phyloP scores from a whole-genome alignment of 2,113 vertebrate genomes.

The Tauraco erythrolophus region DNA sequence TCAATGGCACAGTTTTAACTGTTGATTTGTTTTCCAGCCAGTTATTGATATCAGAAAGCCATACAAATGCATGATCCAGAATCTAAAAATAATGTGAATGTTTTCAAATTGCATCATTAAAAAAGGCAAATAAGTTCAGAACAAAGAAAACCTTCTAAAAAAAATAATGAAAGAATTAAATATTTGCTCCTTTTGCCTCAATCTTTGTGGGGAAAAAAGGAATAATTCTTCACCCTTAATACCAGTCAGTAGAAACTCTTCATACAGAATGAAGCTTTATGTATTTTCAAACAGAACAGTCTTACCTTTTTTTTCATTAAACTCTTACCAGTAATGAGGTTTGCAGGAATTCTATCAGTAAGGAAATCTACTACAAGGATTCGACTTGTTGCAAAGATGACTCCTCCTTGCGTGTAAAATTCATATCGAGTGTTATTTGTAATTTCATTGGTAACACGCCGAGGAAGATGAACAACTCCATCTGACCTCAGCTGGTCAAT shows the following conservation, averaged over 20 bases:
- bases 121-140: not conserved
- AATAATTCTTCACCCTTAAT: not conserved
- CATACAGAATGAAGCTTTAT: not conserved
- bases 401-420: constrained; percentile 92
- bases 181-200: not conserved
- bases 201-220: not conserved
- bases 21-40: not conserved
- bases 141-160: not conserved
- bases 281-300: not conserved
- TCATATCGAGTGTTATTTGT: constrained; percentile 84
- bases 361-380: constrained; percentile 98
- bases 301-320: not conserved
- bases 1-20: not conserved
- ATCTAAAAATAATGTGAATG: not conserved
- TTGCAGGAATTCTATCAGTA: constrained; percentile 92
- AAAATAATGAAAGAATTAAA: not conserved
- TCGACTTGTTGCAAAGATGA: constrained; percentile 94
- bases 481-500: constrained; percentile 89
- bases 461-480: constrained; percentile 89
- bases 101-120: not conserved
- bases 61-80: not conserved
- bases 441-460: constrained; percentile 90
- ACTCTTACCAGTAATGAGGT: constrained; percentile 90
- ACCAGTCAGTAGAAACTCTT: not conserved
- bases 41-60: not conserved